These are phyloP conservation scores for Scleropages formosus DNA, from an alignment of 2,797 vertebrate species.

Conservation along the genomic window DNA sequence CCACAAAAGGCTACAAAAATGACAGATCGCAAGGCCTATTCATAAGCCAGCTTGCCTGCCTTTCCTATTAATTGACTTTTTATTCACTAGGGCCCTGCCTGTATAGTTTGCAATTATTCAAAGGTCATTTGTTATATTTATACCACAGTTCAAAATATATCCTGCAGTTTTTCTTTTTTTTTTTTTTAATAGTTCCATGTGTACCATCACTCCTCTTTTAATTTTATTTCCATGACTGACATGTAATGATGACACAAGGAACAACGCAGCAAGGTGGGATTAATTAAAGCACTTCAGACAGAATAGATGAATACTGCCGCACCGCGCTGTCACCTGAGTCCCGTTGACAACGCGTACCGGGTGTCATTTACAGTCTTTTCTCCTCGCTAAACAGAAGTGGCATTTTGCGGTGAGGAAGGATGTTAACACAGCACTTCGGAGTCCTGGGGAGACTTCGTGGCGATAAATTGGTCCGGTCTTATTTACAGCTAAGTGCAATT, in stretches of 20 bases:
- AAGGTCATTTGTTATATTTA: conserved; percentile 27
- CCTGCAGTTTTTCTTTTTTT: background rate
- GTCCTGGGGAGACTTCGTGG: conserved; percentile 40
- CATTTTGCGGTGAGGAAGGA: background rate
- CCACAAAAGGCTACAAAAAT: conserved; percentile 52
- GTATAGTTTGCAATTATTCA: conserved; percentile 41
- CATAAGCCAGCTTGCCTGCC: conserved; percentile 28
- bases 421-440: conserved; percentile 15
- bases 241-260: background rate
- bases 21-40: conserved; percentile 57
- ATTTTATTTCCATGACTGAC: background rate
- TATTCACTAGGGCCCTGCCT: conserved; percentile 51
- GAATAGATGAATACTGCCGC: background rate
- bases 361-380: background rate
- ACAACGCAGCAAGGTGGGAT: background rate
- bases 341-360: background rate
- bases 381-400: background rate
- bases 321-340: background rate
- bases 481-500: conserved; percentile 77
- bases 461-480: conserved; percentile 59
- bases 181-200: background rate
- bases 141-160: conserved; percentile 8
- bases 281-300: background rate
- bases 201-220: background rate
- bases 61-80: conserved; percentile 51